phyloP scores from a whole-genome alignment of 2,797 vertebrate genomes.

The Chaetodon trifasciatus region DNA sequence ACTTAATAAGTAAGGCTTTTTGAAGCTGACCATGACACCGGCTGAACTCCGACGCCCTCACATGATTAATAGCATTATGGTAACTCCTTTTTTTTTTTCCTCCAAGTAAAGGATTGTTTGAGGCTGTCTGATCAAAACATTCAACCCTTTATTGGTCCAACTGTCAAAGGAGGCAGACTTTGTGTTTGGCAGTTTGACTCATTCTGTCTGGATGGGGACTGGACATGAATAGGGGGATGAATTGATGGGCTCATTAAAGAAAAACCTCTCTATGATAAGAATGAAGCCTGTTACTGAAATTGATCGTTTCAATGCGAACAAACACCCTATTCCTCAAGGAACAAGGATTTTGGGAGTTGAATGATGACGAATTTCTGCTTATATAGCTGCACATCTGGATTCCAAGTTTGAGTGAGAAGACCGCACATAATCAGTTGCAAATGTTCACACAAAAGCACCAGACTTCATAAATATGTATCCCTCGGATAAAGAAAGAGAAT shows the following conservation, averaged over 20 bases:
- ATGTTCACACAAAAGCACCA: conserved; percentile 73
- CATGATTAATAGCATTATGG: conserved; percentile 83
- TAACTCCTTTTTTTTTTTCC: conserved; percentile 65
- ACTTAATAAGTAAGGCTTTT: conserved; percentile 84
- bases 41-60: conserved; percentile 78
- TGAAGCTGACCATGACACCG: conserved; percentile 83
- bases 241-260: conserved; percentile 70
- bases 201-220: conserved; percentile 41
- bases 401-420: conserved; percentile 61
- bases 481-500: conserved; percentile 50
- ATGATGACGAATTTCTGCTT: conserved; percentile 53
- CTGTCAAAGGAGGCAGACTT: conserved; percentile 71
- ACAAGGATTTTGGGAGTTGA: conserved; percentile 34
- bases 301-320: conserved; percentile 72
- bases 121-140: conserved; percentile 83
- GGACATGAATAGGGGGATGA: conserved; percentile 48
- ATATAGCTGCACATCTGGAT: conserved; percentile 80
- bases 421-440: conserved; percentile 79
- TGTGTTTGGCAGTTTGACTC: conserved; percentile 49
- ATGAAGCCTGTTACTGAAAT: conserved; percentile 51
- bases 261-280: conserved; percentile 59
- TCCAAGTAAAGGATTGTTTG: conserved; percentile 73
- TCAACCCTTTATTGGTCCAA: conserved; percentile 72
- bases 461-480: conserved; percentile 83
- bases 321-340: conserved; percentile 61